Percentiles rank a stretch among this genome's conserved stretches.
phyloP scores from a whole-genome alignment of 2,113 vertebrate species.

The Lagopus leucura region DNA sequence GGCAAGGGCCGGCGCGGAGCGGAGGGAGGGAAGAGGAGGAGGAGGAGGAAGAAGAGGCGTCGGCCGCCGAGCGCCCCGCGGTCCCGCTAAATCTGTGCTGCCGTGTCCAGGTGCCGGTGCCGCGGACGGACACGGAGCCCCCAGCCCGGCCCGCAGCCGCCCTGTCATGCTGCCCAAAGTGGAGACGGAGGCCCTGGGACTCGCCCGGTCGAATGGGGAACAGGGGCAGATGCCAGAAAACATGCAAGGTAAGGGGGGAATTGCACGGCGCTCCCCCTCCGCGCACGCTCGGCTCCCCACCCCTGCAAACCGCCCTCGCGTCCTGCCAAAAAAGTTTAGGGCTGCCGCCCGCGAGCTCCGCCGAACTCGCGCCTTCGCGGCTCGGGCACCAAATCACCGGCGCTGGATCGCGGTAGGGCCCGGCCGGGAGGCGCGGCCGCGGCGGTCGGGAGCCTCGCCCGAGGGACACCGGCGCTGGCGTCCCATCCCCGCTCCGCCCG shows the following conservation, averaged over 20 bases:
- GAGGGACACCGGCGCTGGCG: background rate
- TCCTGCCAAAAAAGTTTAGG: constrained; percentile 25
- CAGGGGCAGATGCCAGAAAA: constrained; percentile 94
- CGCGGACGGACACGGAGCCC: constrained; percentile 80
- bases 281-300: background rate
- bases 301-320: background rate
- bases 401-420: background rate
- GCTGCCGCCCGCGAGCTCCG: background rate
- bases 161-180: constrained; percentile 97
- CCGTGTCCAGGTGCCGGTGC: constrained; percentile 84
- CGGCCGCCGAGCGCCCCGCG: background rate
- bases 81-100: constrained; percentile 68
- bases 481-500: background rate
- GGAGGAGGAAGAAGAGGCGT: constrained; percentile 25
- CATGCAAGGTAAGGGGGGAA: constrained; percentile 92
- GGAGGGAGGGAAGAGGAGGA: background rate
- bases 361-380: background rate
- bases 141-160: constrained; percentile 82
- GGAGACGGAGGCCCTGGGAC: constrained; percentile 94
- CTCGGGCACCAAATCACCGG: background rate
- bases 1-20: constrained; percentile 9
- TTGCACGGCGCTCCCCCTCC: background rate
- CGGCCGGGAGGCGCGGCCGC: background rate
- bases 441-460: background rate
- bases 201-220: constrained; percentile 95